phyloP scores from a whole-genome alignment of 2,797 vertebrate species.

The Nannoperca australis region DNA sequence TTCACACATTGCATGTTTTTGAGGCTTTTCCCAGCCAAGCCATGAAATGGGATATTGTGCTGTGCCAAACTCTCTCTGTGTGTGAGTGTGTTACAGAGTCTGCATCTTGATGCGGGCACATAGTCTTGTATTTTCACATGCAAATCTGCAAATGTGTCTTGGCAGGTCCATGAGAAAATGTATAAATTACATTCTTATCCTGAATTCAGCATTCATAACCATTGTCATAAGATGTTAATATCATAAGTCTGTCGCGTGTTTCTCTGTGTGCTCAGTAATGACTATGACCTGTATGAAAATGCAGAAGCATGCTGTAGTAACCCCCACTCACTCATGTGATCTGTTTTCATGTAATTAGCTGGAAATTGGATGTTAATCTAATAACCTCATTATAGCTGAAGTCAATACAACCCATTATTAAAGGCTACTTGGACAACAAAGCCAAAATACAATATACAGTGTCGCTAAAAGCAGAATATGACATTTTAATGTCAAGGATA shows the following conservation, averaged over 20 bases:
- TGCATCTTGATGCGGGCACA: constrained; percentile 44
- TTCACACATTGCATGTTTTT: constrained; percentile 65
- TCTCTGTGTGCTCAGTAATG: constrained; percentile 1
- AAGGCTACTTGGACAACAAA: constrained; percentile 4
- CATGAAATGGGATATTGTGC: constrained; percentile 68
- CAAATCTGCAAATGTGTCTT: constrained; percentile 28
- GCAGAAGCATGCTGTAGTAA: constrained; percentile 18
- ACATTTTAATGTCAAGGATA: constrained; percentile 10
- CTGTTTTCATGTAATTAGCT: constrained; percentile 62
- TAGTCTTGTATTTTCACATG: constrained; percentile 28
- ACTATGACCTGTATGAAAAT: constrained; percentile 36
- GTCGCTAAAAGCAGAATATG: not conserved
- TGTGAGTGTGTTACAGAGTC: constrained; percentile 15
- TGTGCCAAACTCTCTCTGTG: constrained; percentile 51
- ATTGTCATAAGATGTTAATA: constrained; percentile 13
- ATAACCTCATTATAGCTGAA: constrained; percentile 62
- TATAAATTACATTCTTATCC: constrained; percentile 1
- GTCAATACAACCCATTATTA: constrained; percentile 48
- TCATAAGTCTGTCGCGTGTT: constrained; percentile 21
- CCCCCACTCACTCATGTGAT: constrained; percentile 58
- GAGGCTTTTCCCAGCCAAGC: constrained; percentile 60
- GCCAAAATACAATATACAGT: not conserved
- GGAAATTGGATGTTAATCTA: constrained; percentile 66
- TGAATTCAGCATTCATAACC: constrained; percentile 3
- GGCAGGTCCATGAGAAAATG: not conserved